Evolutionary conservation across 2,113 vertebrate species (phyloP), one percentile per base, ranked within the genome.

Genomic region (Acrocephalus kingi): DNA sequence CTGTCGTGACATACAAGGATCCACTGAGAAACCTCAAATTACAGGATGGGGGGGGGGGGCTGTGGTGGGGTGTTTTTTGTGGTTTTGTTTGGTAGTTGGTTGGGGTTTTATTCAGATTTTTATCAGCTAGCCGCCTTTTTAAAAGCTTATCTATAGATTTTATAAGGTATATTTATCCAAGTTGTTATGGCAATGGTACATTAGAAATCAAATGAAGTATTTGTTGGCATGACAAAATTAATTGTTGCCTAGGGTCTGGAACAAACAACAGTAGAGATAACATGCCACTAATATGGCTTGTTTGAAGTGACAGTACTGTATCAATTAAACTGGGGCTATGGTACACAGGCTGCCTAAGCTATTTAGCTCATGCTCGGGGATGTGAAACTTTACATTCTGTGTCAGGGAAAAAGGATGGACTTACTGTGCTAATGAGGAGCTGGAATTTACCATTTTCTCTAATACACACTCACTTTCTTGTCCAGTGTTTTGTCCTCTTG

Each of bases 211-310:
- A 97, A 87, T 89, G 41, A 78, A 94, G 69, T 93, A 68, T 82
- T 96, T 94, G 85, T 87, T 90, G 62, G 73, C 88, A 81, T 93
- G 93, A 93, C 84, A 97, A 89, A 97, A 96, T 94, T 96, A 97
- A 95, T 95, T 97, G 95, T 95, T 96, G 95, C 93, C 93, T 95
- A 95, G 87, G 95, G 95, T 97, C 78, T 93, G 89, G 71, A 89
- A 94, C 81, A 89, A 96, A 96, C 93, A 97, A 92, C 68, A 91
- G 78, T 13, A 83, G 85, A 94, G 95, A 95, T 95, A 96, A 93
- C 68, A 84, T 46, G 54, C 55, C 67, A 54, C 78, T 97, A 94
- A 97, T 92, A 56, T 19, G 68, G 81, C 58, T 97, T 94, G 86
- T 96, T 96, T 96, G 94, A 95, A 97, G 94, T 93, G 96, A 93